Base-by-base conservation (phyloP, 2,113 vertebrate species). In the Vulpes vulpes region DNA sequence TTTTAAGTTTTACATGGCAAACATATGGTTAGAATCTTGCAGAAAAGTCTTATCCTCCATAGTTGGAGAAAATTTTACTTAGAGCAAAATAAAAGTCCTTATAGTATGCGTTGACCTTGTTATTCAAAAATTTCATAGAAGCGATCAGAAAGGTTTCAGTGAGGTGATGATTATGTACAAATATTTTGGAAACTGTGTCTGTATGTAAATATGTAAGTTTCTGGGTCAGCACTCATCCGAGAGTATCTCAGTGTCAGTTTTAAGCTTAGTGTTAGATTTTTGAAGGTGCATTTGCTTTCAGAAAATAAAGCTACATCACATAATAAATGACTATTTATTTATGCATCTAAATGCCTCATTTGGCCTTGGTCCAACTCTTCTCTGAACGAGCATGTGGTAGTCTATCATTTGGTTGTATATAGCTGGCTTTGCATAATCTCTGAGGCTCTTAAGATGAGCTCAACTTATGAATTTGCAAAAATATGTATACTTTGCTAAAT, bases 291-390 rank as follows among this genome's bases (percentile, higher is more conserved):
- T 90, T 95, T 86, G n/a, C 57, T 94, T 95, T 96, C 80, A 80
- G 60, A 86, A 85, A 96, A 79, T 80, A 80, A 92, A 94, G 38
- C 20, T 69, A 51, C 16, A 94, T 74, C 27, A 57, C n/a, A 86
- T 85, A 90, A 95, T 89, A 93, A 74, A 59, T 51, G 12, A 92
- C 32, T 95, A 51, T 95, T 92, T 86, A 88, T 79, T 97, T 91
- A 89, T 43, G 64, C 19, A 67, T 83, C 60, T 91, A 87, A 97
- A 89, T 83, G 76, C 20, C 22, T 95, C 80, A 87, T 74, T 97
- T 89, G 82, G 51, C n/a, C 51, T 93, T 86, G 51, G 17, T 30
- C 73, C 60, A 94, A 12, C 51, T 92, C 59, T 92, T 38, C 65
- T 82, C 35, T 82, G 30, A 38, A 49, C 82, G 25, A 93, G 20